A percentile compares a stretch with the other conserved stretches of the same genome.
These are phyloP conservation scores for Spodoptera frugiperda DNA, from an alignment of 1,140 invertebrate genomes.

Conservation along the genomic window DNA sequence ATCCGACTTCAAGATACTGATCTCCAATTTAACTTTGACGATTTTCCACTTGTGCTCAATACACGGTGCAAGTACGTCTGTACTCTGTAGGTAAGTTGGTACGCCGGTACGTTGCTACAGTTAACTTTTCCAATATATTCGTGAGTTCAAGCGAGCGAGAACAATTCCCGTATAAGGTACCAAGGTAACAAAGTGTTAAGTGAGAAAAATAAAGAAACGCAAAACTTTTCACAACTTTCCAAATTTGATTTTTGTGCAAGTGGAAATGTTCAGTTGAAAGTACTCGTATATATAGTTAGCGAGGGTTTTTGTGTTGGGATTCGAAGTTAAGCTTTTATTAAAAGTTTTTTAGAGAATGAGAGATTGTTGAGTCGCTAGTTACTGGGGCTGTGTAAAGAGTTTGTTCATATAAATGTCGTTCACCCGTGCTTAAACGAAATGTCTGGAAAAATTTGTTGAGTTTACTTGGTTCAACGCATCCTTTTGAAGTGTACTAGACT, in stretches of 20 bases:
- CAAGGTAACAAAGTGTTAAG: slow-evolving; percentile 42
- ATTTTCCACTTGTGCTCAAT: slow-evolving; percentile 56
- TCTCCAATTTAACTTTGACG: slow-evolving; percentile 65
- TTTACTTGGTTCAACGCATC: too few relatives aligned
- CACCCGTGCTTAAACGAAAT: too few relatives aligned
- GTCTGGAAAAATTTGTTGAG: neutral
- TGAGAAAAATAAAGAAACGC: slow-evolving; percentile 39
- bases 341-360: slow-evolving; percentile 2
- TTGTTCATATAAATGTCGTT: too few relatives aligned
- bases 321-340: slow-evolving; percentile 22
- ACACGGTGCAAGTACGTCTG: slow-evolving; percentile 18
- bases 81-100: neutral
- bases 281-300: neutral
- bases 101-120: neutral
- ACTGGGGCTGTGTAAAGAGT: too few relatives aligned
- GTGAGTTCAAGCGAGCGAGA: slow-evolving; percentile 30
- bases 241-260: slow-evolving; percentile 45
- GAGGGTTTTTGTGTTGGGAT: slow-evolving; percentile 18
- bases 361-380: neutral
- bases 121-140: slow-evolving; percentile 51
- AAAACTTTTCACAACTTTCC: slow-evolving; percentile 31
- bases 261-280: neutral
- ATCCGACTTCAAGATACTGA: slow-evolving; percentile 51
- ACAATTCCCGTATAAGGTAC: slow-evolving; percentile 43
- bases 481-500: too few relatives aligned